A percentile compares a stretch with the other conserved stretches of the same genome.
phyloP scores from a whole-genome alignment of 2,888 invertebrate genomes.

The Syrphus vitripennis region DNA sequence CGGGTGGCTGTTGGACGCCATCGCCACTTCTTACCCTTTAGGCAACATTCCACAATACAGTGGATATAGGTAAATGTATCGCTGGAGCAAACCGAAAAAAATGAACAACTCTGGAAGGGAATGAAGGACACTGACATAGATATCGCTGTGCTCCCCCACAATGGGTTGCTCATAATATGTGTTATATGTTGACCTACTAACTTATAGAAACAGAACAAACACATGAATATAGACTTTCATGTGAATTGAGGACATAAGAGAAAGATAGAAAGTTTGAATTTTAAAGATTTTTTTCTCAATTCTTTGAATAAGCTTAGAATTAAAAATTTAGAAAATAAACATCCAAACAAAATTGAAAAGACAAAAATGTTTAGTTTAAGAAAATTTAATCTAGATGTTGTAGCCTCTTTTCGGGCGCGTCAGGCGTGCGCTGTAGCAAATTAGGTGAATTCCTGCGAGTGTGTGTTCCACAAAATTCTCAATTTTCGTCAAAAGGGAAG shows the following conservation, averaged over 20 bases:
- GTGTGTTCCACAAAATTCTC: constrained; percentile 42
- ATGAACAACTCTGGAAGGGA: constrained; percentile 54
- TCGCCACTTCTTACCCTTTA: constrained; percentile 21
- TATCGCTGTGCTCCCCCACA: constrained; percentile 53
- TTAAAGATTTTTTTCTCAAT: background rate
- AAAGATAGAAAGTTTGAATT: background rate
- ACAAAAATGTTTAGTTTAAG: background rate
- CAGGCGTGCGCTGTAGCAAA: constrained; percentile 61
- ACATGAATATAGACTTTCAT: background rate
- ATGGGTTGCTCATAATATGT: constrained; percentile 50
- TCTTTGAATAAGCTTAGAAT: background rate
- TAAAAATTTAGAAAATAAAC: background rate
- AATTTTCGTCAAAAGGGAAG: background rate
- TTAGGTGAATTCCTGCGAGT: constrained; percentile 46
- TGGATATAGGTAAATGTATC: constrained; percentile 43
- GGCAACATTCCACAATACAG: constrained; percentile 39
- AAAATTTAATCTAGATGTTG: constrained; percentile 5
- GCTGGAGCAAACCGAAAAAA: constrained; percentile 24
- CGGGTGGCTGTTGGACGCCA: constrained; percentile 31
- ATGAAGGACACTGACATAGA: constrained; percentile 70
- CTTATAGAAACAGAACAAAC: constrained; percentile 9
- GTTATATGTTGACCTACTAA: constrained; percentile 67
- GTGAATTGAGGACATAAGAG: constrained; percentile 21
- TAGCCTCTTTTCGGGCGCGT: constrained; percentile 67
- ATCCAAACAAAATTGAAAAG: background rate